phyloP scores from a whole-genome alignment of 2,797 vertebrate species.

The Philypnodon macrostomus region DNA sequence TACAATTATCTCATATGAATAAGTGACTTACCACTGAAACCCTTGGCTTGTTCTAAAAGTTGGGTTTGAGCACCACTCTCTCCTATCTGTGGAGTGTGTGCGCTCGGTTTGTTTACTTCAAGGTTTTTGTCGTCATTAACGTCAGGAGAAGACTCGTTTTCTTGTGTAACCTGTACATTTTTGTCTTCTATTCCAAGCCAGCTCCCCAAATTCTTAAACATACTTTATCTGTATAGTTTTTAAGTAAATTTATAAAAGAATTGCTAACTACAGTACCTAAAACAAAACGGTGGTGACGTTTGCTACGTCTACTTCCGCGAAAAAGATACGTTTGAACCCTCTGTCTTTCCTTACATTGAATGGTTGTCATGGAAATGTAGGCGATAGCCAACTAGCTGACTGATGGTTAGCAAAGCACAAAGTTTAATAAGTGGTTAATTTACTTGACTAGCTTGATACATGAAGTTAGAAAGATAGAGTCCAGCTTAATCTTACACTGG shows the following conservation, averaged over 20 bases:
- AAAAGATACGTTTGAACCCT: slow-evolving; percentile 28
- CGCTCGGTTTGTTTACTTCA: slow-evolving; percentile 29
- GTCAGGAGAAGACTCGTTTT: slow-evolving; percentile 8
- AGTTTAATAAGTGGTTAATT: too few species aligned
- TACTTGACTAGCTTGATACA: too few species aligned
- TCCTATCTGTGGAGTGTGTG: not conserved
- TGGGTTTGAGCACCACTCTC: slow-evolving; percentile 14
- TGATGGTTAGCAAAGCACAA: too few species aligned
- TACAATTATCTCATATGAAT: not conserved
- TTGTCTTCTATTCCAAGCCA: slow-evolving; percentile 55
- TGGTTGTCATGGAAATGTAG: slow-evolving; percentile 51
- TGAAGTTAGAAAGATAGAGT: too few species aligned
- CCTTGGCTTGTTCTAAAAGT: slow-evolving; percentile 33
- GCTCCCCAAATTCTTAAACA: slow-evolving; percentile 55
- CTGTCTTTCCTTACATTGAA: slow-evolving; percentile 4
- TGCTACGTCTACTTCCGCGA: slow-evolving; percentile 49
- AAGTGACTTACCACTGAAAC: slow-evolving; percentile 51
- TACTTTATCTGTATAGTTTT: slow-evolving; percentile 13
- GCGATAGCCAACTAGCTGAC: not conserved
- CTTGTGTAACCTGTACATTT: slow-evolving; percentile 18
- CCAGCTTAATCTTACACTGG: fast-evolving
- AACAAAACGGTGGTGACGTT: slow-evolving; percentile 29
- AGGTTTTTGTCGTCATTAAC: slow-evolving; percentile 5
- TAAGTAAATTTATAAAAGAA: not conserved
- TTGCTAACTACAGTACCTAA: not conserved